A percentile compares a stretch with the other conserved stretches of the same genome.
Evolutionary conservation across 2,797 vertebrate species (phyloP).

Genomic region (Onychomys leucogaster): DNA sequence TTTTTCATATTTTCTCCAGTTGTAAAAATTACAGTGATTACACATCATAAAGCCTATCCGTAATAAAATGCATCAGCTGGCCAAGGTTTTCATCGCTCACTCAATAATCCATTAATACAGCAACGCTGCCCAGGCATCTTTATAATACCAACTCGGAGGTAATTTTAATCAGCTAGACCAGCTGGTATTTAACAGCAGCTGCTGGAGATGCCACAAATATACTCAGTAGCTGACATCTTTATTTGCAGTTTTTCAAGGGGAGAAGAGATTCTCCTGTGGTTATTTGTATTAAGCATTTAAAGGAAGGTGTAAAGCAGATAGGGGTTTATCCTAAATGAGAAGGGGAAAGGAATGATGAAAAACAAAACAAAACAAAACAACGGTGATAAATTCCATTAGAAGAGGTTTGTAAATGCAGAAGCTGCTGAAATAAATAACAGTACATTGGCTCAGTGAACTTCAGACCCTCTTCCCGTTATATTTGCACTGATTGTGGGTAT

Average conservation of each 20-base stretch:
- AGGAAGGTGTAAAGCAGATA: slow-evolving; percentile 76
- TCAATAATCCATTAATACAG: slow-evolving; percentile 96
- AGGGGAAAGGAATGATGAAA: slow-evolving; percentile 72
- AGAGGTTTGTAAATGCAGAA: slow-evolving; percentile 79
- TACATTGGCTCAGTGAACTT: slow-evolving; percentile 79
- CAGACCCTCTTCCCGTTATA: slow-evolving; percentile 74
- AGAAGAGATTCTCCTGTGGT: slow-evolving; percentile 91
- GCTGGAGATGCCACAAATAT: slow-evolving; percentile 93
- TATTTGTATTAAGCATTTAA: slow-evolving; percentile 89
- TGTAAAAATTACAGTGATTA: slow-evolving; percentile 94
- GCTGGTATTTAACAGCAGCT: slow-evolving; percentile 95
- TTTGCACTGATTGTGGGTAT: slow-evolving; percentile 78
- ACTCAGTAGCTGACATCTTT: slow-evolving; percentile 93
- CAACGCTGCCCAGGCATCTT: slow-evolving; percentile 93
- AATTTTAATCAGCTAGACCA: slow-evolving; percentile 95
- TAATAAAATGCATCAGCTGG: slow-evolving; percentile 95
- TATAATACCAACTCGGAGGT: slow-evolving; percentile 94
- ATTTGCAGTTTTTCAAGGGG: slow-evolving; percentile 93
- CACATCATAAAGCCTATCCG: slow-evolving; percentile 94
- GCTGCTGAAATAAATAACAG: slow-evolving; percentile 65
- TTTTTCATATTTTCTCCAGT: slow-evolving; percentile 89
- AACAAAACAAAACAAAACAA: slow-evolving; percentile 71
- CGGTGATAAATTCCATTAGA: slow-evolving; percentile 67
- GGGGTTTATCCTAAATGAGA: slow-evolving; percentile 83
- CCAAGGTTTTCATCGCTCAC: slow-evolving; percentile 94